These are phyloP conservation scores for Ceriagrion tenellum DNA, from an alignment of 2,888 invertebrate species.

Conservation along the genomic window DNA sequence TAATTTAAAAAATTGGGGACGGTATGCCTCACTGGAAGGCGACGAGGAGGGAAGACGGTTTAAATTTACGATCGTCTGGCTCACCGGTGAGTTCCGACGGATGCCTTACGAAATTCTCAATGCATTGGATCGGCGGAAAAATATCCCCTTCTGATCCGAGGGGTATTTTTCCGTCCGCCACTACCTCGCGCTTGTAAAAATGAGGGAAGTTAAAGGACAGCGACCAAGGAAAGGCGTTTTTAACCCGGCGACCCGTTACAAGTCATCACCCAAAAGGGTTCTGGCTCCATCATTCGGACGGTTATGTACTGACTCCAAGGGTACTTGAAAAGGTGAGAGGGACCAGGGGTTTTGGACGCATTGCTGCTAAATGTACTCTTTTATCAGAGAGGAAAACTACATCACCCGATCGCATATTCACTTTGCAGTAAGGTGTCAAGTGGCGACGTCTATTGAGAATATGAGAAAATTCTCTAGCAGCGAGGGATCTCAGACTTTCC, in stretches of 20 bases:
- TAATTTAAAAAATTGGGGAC: not conserved
- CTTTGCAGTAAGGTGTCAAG: too few species aligned
- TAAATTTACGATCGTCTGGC: not conserved
- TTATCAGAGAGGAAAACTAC: not conserved
- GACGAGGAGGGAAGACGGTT: not conserved
- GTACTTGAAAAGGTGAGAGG: too few species aligned
- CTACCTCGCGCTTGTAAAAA: not conserved
- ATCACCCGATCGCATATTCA: too few species aligned
- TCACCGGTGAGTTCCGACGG: not conserved
- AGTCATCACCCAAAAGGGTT: not conserved
- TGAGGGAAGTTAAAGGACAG: not conserved
- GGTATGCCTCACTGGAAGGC: not conserved
- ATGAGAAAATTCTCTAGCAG: too few species aligned
- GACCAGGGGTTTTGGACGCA: not conserved
- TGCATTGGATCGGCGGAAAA: not conserved
- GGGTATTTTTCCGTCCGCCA: not conserved
- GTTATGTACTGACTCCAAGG: too few species aligned
- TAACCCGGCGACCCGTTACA: not conserved
- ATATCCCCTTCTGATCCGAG: not conserved
- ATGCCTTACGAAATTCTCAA: not conserved
- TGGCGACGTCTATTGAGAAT: too few species aligned
- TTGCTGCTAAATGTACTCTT: not conserved
- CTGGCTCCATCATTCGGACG: too few species aligned
- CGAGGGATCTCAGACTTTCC: too few species aligned
- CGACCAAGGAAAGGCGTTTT: not conserved